A percentile compares a stretch with the other conserved stretches of the same genome.
These are phyloP conservation scores for Lophura nycthemera DNA, from an alignment of 2,113 vertebrate species.

Conservation along the genomic window DNA sequence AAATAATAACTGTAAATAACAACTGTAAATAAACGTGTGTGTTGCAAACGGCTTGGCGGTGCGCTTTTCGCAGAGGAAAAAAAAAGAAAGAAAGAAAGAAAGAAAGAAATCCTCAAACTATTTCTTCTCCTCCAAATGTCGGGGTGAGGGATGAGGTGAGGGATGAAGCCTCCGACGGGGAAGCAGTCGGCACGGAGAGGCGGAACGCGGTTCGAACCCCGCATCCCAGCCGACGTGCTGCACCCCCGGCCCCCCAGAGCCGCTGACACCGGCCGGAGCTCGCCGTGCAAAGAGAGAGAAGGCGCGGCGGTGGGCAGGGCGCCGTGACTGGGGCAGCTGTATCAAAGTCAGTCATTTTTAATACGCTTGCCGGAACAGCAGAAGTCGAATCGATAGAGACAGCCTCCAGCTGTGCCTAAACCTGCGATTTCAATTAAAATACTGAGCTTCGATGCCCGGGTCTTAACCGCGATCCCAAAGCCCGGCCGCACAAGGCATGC, in stretches of 20 bases:
- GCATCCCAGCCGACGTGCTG: neutral
- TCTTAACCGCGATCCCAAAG: neutral
- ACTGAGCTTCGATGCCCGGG: slow-evolving; percentile 3
- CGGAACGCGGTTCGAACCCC: neutral
- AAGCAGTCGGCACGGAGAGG: neutral
- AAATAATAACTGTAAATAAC: neutral
- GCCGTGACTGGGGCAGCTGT: neutral
- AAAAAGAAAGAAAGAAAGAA: too few species aligned
- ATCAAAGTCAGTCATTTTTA: slow-evolving; percentile 35
- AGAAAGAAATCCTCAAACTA: neutral
- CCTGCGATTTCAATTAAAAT: slow-evolving; percentile 72
- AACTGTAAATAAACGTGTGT: neutral
- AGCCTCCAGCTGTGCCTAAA: slow-evolving; percentile 74
- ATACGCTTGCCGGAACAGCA: slow-evolving; percentile 43
- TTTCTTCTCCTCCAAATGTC: neutral
- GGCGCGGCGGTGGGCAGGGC: neutral
- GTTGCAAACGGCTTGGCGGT: neutral
- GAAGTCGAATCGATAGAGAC: slow-evolving; percentile 62
- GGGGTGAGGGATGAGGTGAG: neutral
- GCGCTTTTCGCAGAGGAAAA: neutral
- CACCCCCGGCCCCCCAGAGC: neutral
- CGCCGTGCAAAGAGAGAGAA: neutral
- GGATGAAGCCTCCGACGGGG: neutral
- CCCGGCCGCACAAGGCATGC: neutral
- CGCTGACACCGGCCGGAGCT: neutral